Percentiles rank a stretch among this genome's conserved stretches.
phyloP scores from a whole-genome alignment of 2,888 invertebrate genomes.

The Sthenelais limicola region DNA sequence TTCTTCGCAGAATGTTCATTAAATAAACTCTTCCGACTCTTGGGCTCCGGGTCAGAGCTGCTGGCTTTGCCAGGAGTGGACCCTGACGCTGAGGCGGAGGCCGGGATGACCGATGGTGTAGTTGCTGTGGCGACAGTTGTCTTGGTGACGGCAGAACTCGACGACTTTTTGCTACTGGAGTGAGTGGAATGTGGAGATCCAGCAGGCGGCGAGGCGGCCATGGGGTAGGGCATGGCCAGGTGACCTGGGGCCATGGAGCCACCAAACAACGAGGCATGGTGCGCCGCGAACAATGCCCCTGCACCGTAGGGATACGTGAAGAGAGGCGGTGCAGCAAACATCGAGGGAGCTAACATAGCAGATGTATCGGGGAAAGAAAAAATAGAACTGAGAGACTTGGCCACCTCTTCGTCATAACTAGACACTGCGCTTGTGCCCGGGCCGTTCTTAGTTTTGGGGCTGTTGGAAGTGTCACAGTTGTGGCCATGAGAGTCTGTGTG shows the following conservation, averaged over 20 bases:
- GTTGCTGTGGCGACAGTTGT: constrained; percentile 44
- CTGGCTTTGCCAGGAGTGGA: constrained; percentile 19
- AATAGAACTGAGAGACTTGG: constrained; percentile 26
- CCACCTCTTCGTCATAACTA: constrained; percentile 27
- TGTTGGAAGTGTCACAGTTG: too few relatives aligned
- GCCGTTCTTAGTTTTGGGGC: neutral
- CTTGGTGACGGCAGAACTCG: constrained; percentile 44
- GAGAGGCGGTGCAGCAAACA: constrained; percentile 17
- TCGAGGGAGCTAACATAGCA: constrained; percentile 8
- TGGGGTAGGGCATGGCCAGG: neutral
- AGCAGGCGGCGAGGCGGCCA: neutral
- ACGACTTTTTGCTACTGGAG: constrained; percentile 45
- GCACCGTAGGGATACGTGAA: constrained; percentile 28
- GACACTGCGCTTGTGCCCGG: constrained; percentile 14
- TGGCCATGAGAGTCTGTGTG: too few relatives aligned
- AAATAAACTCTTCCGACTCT: constrained; percentile 38
- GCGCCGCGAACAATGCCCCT: constrained; percentile 25
- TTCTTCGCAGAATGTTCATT: neutral
- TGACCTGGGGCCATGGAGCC: neutral
- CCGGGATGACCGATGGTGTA: neutral
- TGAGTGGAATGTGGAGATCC: constrained; percentile 32
- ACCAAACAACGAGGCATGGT: constrained; percentile 26
- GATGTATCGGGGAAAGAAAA: constrained; percentile 24
- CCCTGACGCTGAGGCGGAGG: neutral
- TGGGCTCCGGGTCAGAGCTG: constrained; percentile 41